Evolutionary conservation across 2,888 invertebrate genomes (phyloP).

Genomic region (Eupelmus urozonus): DNA sequence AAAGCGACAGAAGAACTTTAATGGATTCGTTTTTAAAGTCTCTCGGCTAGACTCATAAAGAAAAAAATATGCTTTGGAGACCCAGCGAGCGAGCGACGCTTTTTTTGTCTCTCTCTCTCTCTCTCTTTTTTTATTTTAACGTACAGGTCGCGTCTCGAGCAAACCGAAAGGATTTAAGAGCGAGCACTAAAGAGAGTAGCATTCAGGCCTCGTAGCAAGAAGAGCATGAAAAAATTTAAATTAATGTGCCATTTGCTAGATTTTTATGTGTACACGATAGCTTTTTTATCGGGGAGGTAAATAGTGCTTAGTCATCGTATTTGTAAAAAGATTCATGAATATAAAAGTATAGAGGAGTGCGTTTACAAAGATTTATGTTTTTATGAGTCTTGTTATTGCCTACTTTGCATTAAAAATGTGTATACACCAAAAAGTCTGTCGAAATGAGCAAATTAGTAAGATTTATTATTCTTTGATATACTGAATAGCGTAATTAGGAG

Average conservation of each 20-base stretch:
- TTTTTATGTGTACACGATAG: neutral
- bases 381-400: no score
- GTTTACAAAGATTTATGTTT: no score
- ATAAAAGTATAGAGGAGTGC: no score
- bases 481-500: no score
- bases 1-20: constrained; percentile 70
- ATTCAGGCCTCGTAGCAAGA: neutral
- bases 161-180: constrained; percentile 13
- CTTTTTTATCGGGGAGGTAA: neutral
- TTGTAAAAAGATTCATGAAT: constrained; percentile 2
- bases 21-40: constrained; percentile 72
- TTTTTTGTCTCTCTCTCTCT: neutral
- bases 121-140: neutral
- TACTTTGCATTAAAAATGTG: no score
- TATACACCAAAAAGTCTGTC: no score
- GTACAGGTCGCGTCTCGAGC: neutral
- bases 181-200: neutral
- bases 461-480: no score
- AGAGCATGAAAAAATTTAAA: neutral
- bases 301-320: neutral
- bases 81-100: neutral
- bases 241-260: neutral
- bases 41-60: constrained; percentile 35
- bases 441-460: no score
- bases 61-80: constrained; percentile 26